These are phyloP conservation scores for Himalopsyche kuldschensis DNA, from an alignment of 2,888 invertebrate species.

Conservation along the genomic window DNA sequence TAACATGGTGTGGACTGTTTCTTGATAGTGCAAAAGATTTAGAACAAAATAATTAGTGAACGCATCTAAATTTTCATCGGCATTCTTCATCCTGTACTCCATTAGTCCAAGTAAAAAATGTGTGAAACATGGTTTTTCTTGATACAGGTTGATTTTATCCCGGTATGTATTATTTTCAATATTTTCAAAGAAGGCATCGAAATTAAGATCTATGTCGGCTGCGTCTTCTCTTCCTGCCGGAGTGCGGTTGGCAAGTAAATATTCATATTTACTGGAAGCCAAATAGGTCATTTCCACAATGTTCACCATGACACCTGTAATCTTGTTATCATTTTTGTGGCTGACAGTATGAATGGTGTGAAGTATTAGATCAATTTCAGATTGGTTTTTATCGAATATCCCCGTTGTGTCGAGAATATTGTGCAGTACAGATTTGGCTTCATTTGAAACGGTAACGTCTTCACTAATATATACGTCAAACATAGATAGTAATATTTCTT, in stretches of 20 bases:
- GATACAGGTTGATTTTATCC: conserved; percentile 40
- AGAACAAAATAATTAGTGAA: conserved; percentile 49
- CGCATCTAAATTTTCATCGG: conserved; percentile 50
- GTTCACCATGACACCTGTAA: conserved; percentile 34
- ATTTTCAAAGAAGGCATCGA: conserved; percentile 7
- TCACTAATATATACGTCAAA: conserved; percentile 57
- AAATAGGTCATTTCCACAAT: conserved; percentile 38
- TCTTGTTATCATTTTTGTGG: background rate
- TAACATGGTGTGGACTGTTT: conserved; percentile 56
- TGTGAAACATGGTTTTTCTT: conserved; percentile 14
- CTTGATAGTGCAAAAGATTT: conserved; percentile 65
- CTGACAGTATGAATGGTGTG: conserved; percentile 45
- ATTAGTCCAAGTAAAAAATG: conserved; percentile 33
- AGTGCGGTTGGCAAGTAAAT: background rate
- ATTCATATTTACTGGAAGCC: background rate
- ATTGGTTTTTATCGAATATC: conserved; percentile 65
- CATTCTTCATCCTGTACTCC: conserved; percentile 44
- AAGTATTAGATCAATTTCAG: conserved; percentile 71
- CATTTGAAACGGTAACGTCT: conserved; percentile 50
- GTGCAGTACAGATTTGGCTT: conserved; percentile 59
- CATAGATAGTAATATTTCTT: conserved; percentile 60
- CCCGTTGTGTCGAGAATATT: conserved; percentile 64
- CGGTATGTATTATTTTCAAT: conserved; percentile 44
- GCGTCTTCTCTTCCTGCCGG: background rate
- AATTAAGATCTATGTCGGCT: conserved; percentile 4